Base-by-base conservation (phyloP, 2,888 invertebrate species). In the Rhyacophila evoluta region DNA sequence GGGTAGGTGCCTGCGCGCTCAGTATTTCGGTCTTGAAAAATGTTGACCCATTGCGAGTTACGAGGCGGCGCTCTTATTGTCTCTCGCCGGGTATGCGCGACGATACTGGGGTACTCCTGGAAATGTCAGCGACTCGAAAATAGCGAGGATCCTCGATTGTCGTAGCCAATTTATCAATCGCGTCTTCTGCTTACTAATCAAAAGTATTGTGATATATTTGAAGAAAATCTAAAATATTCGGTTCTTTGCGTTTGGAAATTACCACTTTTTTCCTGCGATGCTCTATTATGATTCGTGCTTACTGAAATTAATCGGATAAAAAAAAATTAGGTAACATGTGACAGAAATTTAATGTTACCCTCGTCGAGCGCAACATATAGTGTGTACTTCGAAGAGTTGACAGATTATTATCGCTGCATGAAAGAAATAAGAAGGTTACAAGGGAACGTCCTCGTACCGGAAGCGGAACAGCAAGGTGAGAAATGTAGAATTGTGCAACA, bases 11-110 rank as follows among this genome's bases (percentile, higher is more conserved):
- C 19, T 15, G 55, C 55, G 55, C 55, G 55, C 19, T 55, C 55
- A 3, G 55, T 55, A 55, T 55, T 55, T 55, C 55, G 55, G 55
- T 55, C 55, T 55, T 55, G 55, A 55, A 55, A 55, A 55, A 55
- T 55, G 55, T 55, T 55, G 55, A 55, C 55, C 55, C 55, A 55
- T 55, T 55, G 55, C 55, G 55, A n/a, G n/a, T n/a, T n/a, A n/a
- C n/a, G n/a, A 12, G 39, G 39, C 55, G 55, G 41, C 12, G 19
- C 4, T 19, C 55, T 15, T 19, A 55, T 55, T 55, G 55, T 55
- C 55, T 55, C 19, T 10, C 19, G 19, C 19, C 55, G 19, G 55
- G 55, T 25, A 55, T 55, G 55, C 55, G 55, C 15, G 55, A 10
- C 19, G 55, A 55, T 10, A 39, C 15, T 15, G 12, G 5, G 39